Evolutionary conservation across 2,797 vertebrate species (phyloP).

Genomic region (Lateolabrax maculatus): DNA sequence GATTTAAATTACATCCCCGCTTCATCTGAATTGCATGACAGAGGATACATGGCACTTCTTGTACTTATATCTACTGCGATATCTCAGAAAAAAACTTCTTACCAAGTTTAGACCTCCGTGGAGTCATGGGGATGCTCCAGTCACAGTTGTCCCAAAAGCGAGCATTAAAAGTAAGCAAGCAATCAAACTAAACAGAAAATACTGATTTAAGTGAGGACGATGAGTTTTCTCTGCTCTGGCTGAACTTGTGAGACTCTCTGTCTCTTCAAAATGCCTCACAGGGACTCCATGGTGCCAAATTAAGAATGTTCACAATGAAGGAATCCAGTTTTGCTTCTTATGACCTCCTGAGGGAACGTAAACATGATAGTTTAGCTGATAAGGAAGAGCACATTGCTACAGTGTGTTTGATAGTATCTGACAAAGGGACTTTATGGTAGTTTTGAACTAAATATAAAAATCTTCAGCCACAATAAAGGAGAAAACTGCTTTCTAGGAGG

Average conservation of each 20-base stretch:
- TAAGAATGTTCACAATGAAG: slow-evolving; percentile 51
- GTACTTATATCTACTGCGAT: too few species aligned
- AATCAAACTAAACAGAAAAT: slow-evolving; percentile 16
- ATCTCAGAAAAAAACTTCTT: slow-evolving; percentile 35
- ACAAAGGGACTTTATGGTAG: slow-evolving; percentile 31
- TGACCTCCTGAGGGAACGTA: slow-evolving; percentile 64
- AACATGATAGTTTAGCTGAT: slow-evolving; percentile 63
- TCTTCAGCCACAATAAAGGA: neutral
- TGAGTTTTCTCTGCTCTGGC: neutral
- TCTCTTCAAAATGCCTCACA: slow-evolving; percentile 50
- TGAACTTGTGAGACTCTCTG: slow-evolving; percentile 37
- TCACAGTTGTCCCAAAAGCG: slow-evolving; percentile 20
- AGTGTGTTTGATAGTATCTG: slow-evolving; percentile 57
- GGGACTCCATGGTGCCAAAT: slow-evolving; percentile 28
- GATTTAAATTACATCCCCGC: neutral
- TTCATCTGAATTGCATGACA: slow-evolving; percentile 1
- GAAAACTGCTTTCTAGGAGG: neutral
- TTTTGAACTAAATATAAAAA: neutral
- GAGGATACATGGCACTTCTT: neutral
- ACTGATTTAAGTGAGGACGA: neutral
- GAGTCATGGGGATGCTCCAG: slow-evolving; percentile 36
- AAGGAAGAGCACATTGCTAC: slow-evolving; percentile 47
- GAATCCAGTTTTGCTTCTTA: slow-evolving; percentile 74
- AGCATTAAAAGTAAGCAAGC: slow-evolving; percentile 10
- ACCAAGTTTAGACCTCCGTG: slow-evolving; percentile 44